Evolutionary conservation across 37 sponge, comb jelly and placozoan species (phyloP).

Genomic region (Halisarca cf. caerulea): DNA sequence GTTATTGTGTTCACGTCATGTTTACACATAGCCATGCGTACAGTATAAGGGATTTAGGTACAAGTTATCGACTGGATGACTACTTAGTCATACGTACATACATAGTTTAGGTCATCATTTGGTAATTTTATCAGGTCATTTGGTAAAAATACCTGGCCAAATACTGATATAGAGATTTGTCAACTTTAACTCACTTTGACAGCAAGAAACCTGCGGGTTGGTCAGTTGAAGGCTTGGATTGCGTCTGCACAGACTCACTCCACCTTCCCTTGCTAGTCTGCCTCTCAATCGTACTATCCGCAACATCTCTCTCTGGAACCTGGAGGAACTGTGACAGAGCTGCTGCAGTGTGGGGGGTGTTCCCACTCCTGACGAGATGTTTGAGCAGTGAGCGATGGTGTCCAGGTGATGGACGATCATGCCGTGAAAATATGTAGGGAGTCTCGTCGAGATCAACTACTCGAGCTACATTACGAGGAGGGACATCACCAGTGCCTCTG

Average conservation of each 20-base stretch:
- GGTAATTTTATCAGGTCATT: too few species aligned
- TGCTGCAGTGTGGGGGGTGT: neutral
- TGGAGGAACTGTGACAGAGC: slow-evolving; percentile 15
- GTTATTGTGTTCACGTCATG: too few species aligned
- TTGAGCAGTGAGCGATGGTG: slow-evolving; percentile 2
- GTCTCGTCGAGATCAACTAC: neutral
- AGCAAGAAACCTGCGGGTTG: neutral
- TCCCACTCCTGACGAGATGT: slow-evolving; percentile 8
- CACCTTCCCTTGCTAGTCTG: neutral
- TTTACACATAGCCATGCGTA: too few species aligned
- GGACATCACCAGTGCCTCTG: neutral
- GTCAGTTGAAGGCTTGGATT: neutral
- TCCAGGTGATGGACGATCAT: slow-evolving; percentile 6
- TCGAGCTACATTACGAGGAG: neutral
- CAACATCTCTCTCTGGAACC: neutral
- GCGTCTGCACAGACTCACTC: neutral
- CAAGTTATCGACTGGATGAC: too few species aligned
- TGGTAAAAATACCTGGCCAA: too few species aligned
- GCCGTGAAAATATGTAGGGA: neutral
- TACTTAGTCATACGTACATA: too few species aligned
- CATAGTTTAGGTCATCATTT: too few species aligned
- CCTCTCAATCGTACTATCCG: neutral
- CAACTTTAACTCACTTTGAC: slow-evolving; percentile 24
- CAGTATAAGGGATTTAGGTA: too few species aligned
- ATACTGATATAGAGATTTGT: too few species aligned